Conservation (phyloP, 2,888 invertebrate species). For the Sceliomorpha sp. region DNA sequence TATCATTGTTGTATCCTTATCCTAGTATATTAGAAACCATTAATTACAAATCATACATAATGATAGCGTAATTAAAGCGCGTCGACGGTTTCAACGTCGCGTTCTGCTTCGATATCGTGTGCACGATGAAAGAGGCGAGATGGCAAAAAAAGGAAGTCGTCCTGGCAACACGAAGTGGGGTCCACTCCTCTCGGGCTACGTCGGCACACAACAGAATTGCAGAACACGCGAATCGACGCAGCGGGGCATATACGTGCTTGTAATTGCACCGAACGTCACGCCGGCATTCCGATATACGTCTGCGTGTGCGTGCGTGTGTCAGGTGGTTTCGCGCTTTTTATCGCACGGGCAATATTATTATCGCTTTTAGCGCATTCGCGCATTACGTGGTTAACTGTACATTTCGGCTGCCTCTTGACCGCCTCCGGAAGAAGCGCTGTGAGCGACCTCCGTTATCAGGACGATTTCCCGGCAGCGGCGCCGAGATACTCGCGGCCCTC, state of each 20-base stretch:
- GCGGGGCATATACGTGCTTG: conserved; percentile 38
- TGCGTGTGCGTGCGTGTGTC: conserved; percentile 7
- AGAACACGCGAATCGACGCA: conserved; percentile 53
- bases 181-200: conserved; percentile 15
- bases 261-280: conserved; percentile 33
- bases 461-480: conserved; percentile 8
- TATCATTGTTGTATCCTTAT: conserved; percentile 3
- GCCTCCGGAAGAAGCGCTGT: no score
- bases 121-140: conserved; percentile 31
- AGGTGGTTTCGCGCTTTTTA: conserved; percentile 39
- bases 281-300: conserved; percentile 25
- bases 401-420: no score
- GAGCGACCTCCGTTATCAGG: neutral
- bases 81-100: conserved; percentile 53
- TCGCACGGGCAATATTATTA: conserved; percentile 47
- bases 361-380: conserved; percentile 52
- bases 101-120: conserved; percentile 15
- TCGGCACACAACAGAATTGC: conserved; percentile 51
- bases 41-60: conserved; percentile 53
- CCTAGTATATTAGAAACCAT: conserved; percentile 39
- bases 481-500: conserved; percentile 2
- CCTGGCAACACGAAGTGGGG: conserved; percentile 17
- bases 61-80: conserved; percentile 55
- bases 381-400: conserved; percentile 25
- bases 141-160: conserved; percentile 41